Evolutionary conservation across 2,888 invertebrate species (phyloP), one percentile per base, ranked within the genome.

Genomic region (Mesoligia furuncula): DNA sequence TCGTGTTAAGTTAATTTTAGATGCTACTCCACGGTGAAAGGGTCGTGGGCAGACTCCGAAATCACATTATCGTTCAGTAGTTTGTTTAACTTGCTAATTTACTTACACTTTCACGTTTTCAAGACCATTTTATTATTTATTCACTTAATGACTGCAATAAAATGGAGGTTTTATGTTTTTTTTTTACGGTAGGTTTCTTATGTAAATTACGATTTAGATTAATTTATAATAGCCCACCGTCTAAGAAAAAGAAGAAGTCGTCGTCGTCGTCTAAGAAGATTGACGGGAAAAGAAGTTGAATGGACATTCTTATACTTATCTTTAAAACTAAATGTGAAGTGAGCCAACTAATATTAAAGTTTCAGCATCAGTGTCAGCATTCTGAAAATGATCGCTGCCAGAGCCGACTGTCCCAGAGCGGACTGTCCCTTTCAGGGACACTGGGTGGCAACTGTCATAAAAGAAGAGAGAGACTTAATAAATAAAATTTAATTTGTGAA

Each of bases 1-100:
- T 73, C 75, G 48, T 81, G 80, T 84, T 84, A 83, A 81, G 77
- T 86, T 84, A 86, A 85, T 80, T 85, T 81, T 72, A 80, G 79
- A 85, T 78, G 84, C 86, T 81, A 84, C 77, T 69, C 71, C 80
- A 71, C 73, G 81, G 88, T 84, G 88, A 91, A 90, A 90, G 89
- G 87, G 85, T 85, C 82, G 87, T 80, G 80, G 85, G 87, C 76
- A 84, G 88, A 89, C 88, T 87, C 78, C 74, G 74, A 91, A 88
- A 87, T 90, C 85, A 86, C 85, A 89, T 91, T 92, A 89, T 87
- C 86, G 84, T 87, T 83, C 85, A 85, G 79, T 83, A 82, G 86
- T 89, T 85, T 86, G 85, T 86, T 86, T 85, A 83, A 87, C 80
- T 85, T 74, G 73, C 73, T 87, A 82, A 88, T 86, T 87, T 80